These are phyloP conservation scores for Drosophila merina DNA, from an alignment of 2,888 invertebrate species.

Conservation along the genomic window DNA sequence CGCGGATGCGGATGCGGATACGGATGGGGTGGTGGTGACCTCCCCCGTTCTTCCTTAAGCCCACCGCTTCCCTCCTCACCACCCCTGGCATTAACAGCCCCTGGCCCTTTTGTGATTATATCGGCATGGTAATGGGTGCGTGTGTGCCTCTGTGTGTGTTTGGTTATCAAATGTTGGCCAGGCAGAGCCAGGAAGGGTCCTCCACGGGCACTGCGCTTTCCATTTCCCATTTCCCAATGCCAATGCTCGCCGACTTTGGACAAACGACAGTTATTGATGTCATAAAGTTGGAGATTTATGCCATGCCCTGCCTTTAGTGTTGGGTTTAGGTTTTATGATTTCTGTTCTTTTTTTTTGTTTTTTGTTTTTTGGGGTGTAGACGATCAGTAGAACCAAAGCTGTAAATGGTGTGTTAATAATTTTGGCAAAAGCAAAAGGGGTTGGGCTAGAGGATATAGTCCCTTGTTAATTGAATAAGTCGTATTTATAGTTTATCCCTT, in stretches of 20 bases:
- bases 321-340: slow-evolving; percentile 42
- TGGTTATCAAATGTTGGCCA: slow-evolving; percentile 63
- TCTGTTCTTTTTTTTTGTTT: slow-evolving; percentile 20
- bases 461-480: slow-evolving; percentile 32
- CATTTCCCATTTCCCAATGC: slow-evolving; percentile 50
- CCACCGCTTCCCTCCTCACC: slow-evolving; percentile 9
- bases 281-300: slow-evolving; percentile 79
- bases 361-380: slow-evolving; percentile 16
- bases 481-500: background rate
- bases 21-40: slow-evolving; percentile 46
- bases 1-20: slow-evolving; percentile 21
- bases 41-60: slow-evolving; percentile 8
- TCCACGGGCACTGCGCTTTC: slow-evolving; percentile 50
- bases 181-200: slow-evolving; percentile 32
- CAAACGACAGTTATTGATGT: slow-evolving; percentile 77
- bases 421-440: slow-evolving; percentile 16
- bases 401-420: slow-evolving; percentile 50
- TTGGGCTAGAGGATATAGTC: slow-evolving; percentile 11
- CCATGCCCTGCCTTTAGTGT: slow-evolving; percentile 48
- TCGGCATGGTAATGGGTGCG: slow-evolving; percentile 25
- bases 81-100: slow-evolving; percentile 59
- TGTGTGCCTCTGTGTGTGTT: slow-evolving; percentile 20
- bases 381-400: slow-evolving; percentile 27
- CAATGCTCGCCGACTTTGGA: slow-evolving; percentile 26
- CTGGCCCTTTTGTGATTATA: slow-evolving; percentile 40